phyloP scores from a whole-genome alignment of 2,797 vertebrate species.

The Spinibarbus caldwelli region DNA sequence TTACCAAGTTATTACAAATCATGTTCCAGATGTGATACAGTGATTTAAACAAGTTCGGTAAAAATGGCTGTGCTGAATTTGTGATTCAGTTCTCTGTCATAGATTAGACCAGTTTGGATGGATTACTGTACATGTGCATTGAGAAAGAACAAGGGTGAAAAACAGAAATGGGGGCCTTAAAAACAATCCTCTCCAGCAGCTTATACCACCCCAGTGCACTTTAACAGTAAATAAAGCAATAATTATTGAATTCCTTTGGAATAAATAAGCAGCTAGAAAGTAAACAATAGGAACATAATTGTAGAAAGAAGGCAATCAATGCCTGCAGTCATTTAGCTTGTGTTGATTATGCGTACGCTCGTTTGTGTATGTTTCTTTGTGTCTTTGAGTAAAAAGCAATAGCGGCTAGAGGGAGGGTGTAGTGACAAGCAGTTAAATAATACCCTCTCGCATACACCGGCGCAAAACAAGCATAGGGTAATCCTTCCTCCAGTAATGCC shows the following conservation, averaged over 20 bases:
- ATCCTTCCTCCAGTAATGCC: constrained; percentile 97
- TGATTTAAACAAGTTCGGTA: constrained; percentile 5
- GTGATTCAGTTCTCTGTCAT: constrained; percentile 50
- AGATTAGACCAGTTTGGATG: constrained; percentile 67
- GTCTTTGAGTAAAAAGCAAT: constrained; percentile 58
- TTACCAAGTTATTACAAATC: background rate
- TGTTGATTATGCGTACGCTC: constrained; percentile 97
- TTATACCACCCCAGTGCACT: constrained; percentile 90
- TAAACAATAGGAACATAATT: constrained; percentile 99
- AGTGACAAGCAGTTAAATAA: constrained; percentile 80
- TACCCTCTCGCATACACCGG: constrained; percentile 73
- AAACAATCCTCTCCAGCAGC: constrained; percentile 80
- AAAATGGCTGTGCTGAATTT: background rate
- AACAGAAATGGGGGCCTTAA: constrained; percentile 61
- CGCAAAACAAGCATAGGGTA: constrained; percentile 82
- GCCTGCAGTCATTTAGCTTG: constrained; percentile 97
- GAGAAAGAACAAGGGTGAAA: background rate
- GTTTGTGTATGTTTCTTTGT: constrained; percentile 60
- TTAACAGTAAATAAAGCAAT: constrained; percentile 99
- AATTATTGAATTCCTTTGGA: constrained; percentile 99
- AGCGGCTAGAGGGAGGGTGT: constrained; percentile 53
- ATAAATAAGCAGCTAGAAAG: constrained; percentile 99
- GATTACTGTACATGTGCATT: constrained; percentile 64
- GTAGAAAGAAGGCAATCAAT: constrained; percentile 98
- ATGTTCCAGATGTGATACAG: background rate